phyloP scores from a whole-genome alignment of 2,888 invertebrate species.

The Boloria euphrosyne region DNA sequence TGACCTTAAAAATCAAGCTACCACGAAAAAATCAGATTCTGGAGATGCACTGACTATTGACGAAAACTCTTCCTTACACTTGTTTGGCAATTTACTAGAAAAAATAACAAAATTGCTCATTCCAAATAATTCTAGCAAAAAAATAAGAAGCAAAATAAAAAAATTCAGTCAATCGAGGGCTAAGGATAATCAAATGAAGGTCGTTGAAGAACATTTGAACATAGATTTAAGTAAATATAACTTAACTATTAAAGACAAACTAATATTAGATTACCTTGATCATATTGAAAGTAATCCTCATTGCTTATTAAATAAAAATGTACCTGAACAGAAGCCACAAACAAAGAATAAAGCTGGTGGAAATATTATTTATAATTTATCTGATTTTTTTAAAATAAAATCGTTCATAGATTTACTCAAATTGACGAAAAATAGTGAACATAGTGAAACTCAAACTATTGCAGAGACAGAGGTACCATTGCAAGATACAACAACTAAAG shows the following conservation, averaged over 20 bases:
- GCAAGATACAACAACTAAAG: slow-evolving; percentile 20
- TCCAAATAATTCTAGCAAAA: slow-evolving; percentile 55
- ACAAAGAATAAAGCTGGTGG: slow-evolving; percentile 54
- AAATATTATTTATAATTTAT: slow-evolving; percentile 63
- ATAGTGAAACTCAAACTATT: slow-evolving; percentile 17
- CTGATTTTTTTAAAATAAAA: slow-evolving; percentile 69
- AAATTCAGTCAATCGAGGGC: slow-evolving; percentile 48
- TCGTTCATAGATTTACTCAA: slow-evolving; percentile 65
- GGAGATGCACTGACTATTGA: slow-evolving; percentile 8
- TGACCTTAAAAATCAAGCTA: slow-evolving; percentile 43
- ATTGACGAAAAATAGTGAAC: slow-evolving; percentile 46
- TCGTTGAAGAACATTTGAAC: slow-evolving; percentile 51
- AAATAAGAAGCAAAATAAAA: slow-evolving; percentile 49
- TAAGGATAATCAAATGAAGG: slow-evolving; percentile 48
- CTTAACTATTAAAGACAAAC: slow-evolving; percentile 64
- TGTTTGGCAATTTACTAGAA: slow-evolving; percentile 62
- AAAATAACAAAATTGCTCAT: slow-evolving; percentile 65
- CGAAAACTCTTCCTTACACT: slow-evolving; percentile 48
- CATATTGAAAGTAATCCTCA: slow-evolving; percentile 60
- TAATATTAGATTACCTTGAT: slow-evolving; percentile 64
- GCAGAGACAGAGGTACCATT: slow-evolving; percentile 30
- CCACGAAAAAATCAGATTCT: slow-evolving; percentile 9
- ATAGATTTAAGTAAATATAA: slow-evolving; percentile 51
- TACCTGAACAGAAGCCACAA: slow-evolving; percentile 39
- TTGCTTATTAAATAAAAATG: slow-evolving; percentile 51